Percentiles rank a stretch among this genome's conserved stretches.
Conservation (phyloP, 2,888 invertebrate species). For the Smittia aterrima region DNA sequence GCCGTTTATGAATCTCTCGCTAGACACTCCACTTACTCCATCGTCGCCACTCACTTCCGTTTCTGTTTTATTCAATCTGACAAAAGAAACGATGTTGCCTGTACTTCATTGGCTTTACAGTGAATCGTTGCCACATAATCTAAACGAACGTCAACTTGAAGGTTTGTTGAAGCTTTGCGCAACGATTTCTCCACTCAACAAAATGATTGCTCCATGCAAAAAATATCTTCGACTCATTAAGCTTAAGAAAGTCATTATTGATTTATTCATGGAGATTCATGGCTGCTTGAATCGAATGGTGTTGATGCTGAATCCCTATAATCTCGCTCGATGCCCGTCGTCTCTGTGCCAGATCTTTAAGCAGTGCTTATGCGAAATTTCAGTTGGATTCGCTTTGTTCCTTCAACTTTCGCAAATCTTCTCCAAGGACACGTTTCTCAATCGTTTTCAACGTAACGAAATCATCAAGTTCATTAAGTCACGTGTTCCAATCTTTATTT, state of each 20-base stretch:
- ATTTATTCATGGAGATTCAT: conserved; percentile 64
- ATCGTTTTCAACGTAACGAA: conserved; percentile 64
- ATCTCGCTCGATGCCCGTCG: conserved; percentile 58
- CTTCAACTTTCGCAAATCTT: conserved; percentile 65
- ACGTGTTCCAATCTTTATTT: conserved; percentile 64
- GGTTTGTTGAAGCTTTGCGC: conserved; percentile 58
- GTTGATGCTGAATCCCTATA: conserved; percentile 57
- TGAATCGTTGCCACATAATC: conserved; percentile 61
- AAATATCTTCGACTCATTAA: conserved; percentile 63
- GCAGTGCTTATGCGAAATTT: conserved; percentile 62
- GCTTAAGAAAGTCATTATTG: conserved; percentile 64
- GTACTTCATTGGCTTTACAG: conserved; percentile 65
- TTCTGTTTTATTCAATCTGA: conserved; percentile 59
- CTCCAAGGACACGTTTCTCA: conserved; percentile 62
- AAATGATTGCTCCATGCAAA: conserved; percentile 59
- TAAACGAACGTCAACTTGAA: conserved; percentile 60
- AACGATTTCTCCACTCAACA: conserved; percentile 58
- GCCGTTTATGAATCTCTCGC: conserved; percentile 45
- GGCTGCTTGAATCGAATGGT: conserved; percentile 61
- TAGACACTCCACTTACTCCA: conserved; percentile 49
- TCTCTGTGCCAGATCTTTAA: conserved; percentile 62
- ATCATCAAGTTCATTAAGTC: conserved; percentile 66
- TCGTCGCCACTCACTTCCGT: conserved; percentile 54
- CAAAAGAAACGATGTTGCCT: conserved; percentile 61
- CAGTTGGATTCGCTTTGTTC: conserved; percentile 59